These are phyloP conservation scores for Sarcophaga rosellei DNA, from an alignment of 2,888 invertebrate genomes.

Conservation along the genomic window DNA sequence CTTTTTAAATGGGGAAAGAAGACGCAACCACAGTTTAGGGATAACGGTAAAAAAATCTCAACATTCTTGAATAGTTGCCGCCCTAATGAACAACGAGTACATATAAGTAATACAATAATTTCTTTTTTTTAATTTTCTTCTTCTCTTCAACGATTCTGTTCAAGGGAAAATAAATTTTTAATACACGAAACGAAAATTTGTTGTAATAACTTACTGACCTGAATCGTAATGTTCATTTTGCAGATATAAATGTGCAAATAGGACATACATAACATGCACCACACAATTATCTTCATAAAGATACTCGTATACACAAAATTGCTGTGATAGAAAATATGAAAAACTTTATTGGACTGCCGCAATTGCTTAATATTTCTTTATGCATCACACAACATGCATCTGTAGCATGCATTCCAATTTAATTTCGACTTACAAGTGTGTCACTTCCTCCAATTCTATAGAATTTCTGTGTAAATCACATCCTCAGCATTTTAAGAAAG, in stretches of 20 bases:
- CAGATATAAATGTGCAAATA: conserved; percentile 37
- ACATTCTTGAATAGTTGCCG: no score
- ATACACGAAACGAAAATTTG: conserved; percentile 50
- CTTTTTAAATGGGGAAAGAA: no score
- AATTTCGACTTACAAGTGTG: no score
- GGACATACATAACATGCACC: neutral
- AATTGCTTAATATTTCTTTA: neutral
- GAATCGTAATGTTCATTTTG: conserved; percentile 47
- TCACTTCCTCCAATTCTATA: conserved; percentile 4
- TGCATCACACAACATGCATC: no score
- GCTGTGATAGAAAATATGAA: neutral
- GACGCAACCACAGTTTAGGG: no score
- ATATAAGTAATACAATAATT: neutral
- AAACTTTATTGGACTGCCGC: conserved; percentile 1
- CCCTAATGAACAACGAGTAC: no score
- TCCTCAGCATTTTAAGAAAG: neutral
- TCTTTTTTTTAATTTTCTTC: neutral
- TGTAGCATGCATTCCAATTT: no score
- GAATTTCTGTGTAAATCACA: neutral
- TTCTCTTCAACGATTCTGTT: neutral
- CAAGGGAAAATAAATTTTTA: conserved; percentile 1
- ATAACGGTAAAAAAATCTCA: no score
- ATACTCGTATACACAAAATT: conserved; percentile 26
- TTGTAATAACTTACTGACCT: conserved; percentile 64
- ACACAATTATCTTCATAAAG: conserved; percentile 29